Base-by-base conservation (phyloP, 1,140 invertebrate species). In the Yoshiicerus persimilis region DNA sequence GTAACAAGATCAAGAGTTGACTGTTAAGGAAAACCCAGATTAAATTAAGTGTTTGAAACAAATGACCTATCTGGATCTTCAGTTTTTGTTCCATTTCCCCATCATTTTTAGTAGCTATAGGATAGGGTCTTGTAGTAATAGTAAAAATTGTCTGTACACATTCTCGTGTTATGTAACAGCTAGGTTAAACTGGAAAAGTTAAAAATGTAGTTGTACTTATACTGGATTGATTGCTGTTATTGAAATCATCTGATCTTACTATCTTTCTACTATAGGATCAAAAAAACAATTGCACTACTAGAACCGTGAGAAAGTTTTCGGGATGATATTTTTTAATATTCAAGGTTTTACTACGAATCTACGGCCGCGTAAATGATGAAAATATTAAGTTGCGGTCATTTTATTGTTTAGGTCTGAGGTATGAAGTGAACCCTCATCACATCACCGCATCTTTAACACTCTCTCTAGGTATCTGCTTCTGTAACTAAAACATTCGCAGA, bases 171-270 rank as follows among this genome's bases (percentile, higher is more conserved):
- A 11, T 70, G 64, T 25, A 27, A 25, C 64, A 70, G 23, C 23
- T 6, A 25, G 27, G n/a, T n/a, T n/a, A n/a, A n/a, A 27, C 23
- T 70, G 30, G 30, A 34, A 32, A 36, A 77, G 62, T 66, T 66
- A 23, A 23, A n/a, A 66, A 9, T 36, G 6, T 32, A 77, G 32
- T 66, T 25, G 23, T 66, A 77, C 20, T 32, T 34, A n/a, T 47
- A 30, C n/a, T 11, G 32, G 75, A 34, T 80, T 80, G 75, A 34
- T 80, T 80, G 16, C 75, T 2, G 62, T 70, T 80, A 36, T 10
- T 80, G 38, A 80, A 80, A 80, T 34, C 75, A 80, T 80, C 30
- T 80, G 75, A 80, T 80, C 75, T 80, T 80, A 80, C 64, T 70
- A 70, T 27, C 64, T 13, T 70, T 70, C 27, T 70, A 70, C 75